Percentiles rank a stretch among this genome's conserved stretches.
Evolutionary conservation across 1,140 invertebrate species (phyloP).

Genomic region (Bursaphelenchus mucronatus): DNA sequence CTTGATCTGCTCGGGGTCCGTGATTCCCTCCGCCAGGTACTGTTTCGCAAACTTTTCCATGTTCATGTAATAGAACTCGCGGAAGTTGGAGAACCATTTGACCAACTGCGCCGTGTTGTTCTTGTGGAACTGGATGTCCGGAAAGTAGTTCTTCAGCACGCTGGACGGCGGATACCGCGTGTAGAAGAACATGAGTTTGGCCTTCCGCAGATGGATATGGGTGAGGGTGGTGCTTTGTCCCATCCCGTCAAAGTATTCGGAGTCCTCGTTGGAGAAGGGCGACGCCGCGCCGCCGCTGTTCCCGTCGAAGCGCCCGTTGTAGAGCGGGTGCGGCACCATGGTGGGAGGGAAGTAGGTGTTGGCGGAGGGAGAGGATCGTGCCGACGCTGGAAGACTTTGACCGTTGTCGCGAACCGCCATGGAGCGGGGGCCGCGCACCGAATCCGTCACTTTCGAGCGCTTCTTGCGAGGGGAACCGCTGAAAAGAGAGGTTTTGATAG

Average conservation of each 20-base stretch:
- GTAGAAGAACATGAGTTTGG: conserved; percentile 99
- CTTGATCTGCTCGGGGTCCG: conserved; percentile 82
- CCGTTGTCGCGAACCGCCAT: conserved; percentile 35
- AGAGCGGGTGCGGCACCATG: conserved; percentile 50
- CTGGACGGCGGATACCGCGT: conserved; percentile 95
- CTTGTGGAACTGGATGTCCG: conserved; percentile 99
- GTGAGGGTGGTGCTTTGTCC: conserved; percentile 68
- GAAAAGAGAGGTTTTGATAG: conserved; percentile 26
- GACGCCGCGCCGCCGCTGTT: conserved; percentile 1
- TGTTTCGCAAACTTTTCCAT: conserved; percentile 99
- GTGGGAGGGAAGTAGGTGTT: conserved; percentile 51
- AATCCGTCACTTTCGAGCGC: conserved; percentile 57
- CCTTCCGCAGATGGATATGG: conserved; percentile 98
- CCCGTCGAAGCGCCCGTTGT: conserved; percentile 44
- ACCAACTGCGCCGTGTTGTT: conserved; percentile 99
- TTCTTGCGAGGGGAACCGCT: conserved; percentile 43
- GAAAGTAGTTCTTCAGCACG: conserved; percentile 98
- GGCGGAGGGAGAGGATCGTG: conserved; percentile 37
- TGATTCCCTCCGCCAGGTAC: conserved; percentile 89
- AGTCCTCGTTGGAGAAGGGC: conserved; percentile 1
- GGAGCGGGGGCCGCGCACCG: conserved; percentile 48
- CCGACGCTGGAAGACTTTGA: conserved; percentile 38
- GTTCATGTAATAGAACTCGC: conserved; percentile 99
- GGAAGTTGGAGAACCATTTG: conserved; percentile 74
- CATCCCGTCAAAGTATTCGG: conserved; percentile 3